Conservation (phyloP, 2,113 vertebrate species). For the Prinia subflava region DNA sequence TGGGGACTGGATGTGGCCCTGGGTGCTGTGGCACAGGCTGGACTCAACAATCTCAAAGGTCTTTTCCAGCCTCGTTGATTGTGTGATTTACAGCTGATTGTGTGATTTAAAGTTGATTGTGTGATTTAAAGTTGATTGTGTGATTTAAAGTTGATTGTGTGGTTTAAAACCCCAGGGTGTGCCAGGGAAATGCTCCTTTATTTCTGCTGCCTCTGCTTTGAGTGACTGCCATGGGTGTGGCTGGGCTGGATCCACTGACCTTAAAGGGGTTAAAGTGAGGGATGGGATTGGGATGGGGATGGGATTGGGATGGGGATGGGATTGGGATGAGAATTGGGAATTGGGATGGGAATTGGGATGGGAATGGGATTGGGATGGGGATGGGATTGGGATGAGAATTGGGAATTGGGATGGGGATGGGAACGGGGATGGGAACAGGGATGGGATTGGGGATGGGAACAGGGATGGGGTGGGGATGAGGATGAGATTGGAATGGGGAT, state of each 20-base stretch:
- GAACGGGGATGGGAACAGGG: too few relatives aligned
- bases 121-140: neutral
- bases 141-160: neutral
- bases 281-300: neutral
- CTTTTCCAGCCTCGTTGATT: neutral
- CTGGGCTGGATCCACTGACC: neutral
- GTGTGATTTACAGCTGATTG: neutral
- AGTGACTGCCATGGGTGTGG: rapidly evolving
- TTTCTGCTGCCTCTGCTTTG: neutral
- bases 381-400: too few relatives aligned
- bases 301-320: too few relatives aligned
- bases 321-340: too few relatives aligned
- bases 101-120: neutral
- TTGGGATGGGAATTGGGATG: neutral
- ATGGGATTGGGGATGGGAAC: too few relatives aligned
- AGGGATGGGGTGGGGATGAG: too few relatives aligned
- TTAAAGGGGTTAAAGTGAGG: neutral
- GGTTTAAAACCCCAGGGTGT: neutral
- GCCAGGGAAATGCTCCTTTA: neutral
- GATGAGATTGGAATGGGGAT: too few relatives aligned
- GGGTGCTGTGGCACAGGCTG: neutral
- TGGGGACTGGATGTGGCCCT: neutral
- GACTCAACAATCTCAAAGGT: rapidly evolving
- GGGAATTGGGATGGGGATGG: neutral
- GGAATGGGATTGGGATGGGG: too few relatives aligned